A percentile compares a stretch with the other conserved stretches of the same genome.
phyloP scores from a whole-genome alignment of 2,888 invertebrate species.

The Venustoraphidia nigricollis region DNA sequence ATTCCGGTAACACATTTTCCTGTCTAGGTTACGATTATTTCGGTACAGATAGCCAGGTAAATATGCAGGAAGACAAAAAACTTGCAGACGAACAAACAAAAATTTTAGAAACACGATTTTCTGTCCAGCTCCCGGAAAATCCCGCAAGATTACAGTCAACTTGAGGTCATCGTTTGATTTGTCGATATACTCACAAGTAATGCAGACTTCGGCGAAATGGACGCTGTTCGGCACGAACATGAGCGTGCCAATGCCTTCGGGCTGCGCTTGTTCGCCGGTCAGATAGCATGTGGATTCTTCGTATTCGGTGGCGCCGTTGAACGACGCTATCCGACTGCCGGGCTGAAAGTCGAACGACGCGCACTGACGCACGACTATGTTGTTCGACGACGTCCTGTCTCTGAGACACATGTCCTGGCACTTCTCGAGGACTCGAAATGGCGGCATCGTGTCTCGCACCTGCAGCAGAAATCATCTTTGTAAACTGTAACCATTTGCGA shows the following conservation, averaged over 20 bases:
- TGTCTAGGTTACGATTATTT: too few species aligned
- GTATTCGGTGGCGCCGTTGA: constrained; percentile 66
- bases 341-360: constrained; percentile 85
- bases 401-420: constrained; percentile 75
- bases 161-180: too few species aligned
- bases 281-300: constrained; percentile 80
- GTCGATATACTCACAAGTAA: constrained; percentile 63
- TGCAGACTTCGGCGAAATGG: constrained; percentile 79
- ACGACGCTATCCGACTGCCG: constrained; percentile 69
- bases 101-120: too few species aligned
- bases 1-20: too few species aligned
- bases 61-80: too few species aligned
- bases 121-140: too few species aligned
- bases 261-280: constrained; percentile 70
- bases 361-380: constrained; percentile 62
- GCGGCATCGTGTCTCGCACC: constrained; percentile 69
- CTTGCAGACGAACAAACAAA: too few species aligned
- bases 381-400: constrained; percentile 60
- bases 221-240: constrained; percentile 80
- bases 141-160: too few species aligned
- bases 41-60: too few species aligned
- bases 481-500: too few species aligned
- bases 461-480: constrained; percentile 17
- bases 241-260: constrained; percentile 79
- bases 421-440: constrained; percentile 75